Conservation (phyloP, 2,797 vertebrate genomes). For the Pelochelys cantorii region DNA sequence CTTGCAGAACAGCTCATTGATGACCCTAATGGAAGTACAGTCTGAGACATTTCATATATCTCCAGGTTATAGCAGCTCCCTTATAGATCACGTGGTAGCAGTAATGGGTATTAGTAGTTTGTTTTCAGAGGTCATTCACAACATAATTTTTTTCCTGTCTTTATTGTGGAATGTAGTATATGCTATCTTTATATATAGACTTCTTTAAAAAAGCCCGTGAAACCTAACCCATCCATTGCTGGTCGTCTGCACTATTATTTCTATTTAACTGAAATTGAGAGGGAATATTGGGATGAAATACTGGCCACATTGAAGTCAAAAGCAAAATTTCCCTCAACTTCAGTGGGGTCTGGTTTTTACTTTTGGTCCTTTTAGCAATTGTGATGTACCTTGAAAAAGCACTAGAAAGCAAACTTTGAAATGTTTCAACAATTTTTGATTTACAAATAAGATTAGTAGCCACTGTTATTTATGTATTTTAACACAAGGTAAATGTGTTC, state of each 20-base stretch:
- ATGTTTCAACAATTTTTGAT: background rate
- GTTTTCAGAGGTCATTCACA: background rate
- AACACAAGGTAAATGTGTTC: background rate
- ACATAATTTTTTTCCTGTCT: background rate
- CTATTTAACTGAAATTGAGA: background rate
- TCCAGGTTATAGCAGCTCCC: constrained; percentile 1
- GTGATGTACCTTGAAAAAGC: background rate
- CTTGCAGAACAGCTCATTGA: background rate
- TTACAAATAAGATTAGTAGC: background rate
- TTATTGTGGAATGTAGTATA: background rate
- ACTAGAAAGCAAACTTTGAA: background rate
- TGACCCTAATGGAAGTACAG: background rate
- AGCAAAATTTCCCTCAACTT: background rate
- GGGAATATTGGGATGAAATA: background rate
- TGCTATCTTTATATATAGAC: constrained; percentile 7
- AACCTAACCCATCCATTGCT: background rate
- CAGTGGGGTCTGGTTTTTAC: background rate
- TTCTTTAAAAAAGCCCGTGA: background rate
- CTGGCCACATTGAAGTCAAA: background rate
- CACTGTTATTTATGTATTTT: background rate
- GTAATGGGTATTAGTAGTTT: background rate
- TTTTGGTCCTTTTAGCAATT: background rate
- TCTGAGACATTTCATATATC: background rate
- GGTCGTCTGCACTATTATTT: background rate
- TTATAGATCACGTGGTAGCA: background rate